Conservation (phyloP, 1,140 invertebrate genomes). For the Steinernema khuongi region DNA sequence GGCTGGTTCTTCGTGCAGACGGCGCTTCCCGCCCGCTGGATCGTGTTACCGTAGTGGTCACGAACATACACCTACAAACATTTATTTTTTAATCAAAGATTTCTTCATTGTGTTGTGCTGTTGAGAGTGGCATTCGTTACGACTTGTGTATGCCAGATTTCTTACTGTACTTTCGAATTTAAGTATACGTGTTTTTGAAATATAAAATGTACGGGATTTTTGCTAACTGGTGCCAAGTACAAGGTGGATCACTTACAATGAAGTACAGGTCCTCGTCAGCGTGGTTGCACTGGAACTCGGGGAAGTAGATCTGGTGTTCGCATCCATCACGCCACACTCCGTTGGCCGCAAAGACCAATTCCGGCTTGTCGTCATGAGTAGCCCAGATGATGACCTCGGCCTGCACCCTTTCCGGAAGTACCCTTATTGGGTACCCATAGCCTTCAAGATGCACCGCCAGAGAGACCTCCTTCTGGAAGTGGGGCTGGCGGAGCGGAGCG, state of each 20-base stretch:
- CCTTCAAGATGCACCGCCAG: conserved; percentile 36
- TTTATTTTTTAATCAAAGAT: too few species aligned
- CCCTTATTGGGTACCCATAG: conserved; percentile 14
- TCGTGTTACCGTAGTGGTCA: conserved; percentile 25
- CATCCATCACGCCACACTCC: conserved; percentile 42
- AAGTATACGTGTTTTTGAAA: too few species aligned
- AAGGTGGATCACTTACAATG: too few species aligned
- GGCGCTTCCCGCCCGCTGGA: conserved; percentile 39
- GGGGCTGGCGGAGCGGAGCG: conserved; percentile 25
- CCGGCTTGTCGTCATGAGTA: conserved; percentile 22
- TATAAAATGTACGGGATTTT: too few species aligned
- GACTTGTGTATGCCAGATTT: too few species aligned
- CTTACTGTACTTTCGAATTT: too few species aligned
- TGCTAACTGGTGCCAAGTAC: too few species aligned
- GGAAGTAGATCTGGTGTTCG: conserved; percentile 39
- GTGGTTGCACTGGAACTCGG: conserved; percentile 31
- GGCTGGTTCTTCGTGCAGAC: conserved; percentile 28
- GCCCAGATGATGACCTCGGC: conserved; percentile 38
- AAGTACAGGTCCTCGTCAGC: conserved; percentile 39
- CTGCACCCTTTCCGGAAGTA: conserved; percentile 19
- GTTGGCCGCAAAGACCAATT: conserved; percentile 36
- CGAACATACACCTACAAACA: conserved; percentile 35
- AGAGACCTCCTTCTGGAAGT: conserved; percentile 13
- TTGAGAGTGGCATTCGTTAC: too few species aligned
- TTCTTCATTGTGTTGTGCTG: too few species aligned